Conservation (phyloP, 2,888 invertebrate species). For the Metopia argyrocephala region DNA sequence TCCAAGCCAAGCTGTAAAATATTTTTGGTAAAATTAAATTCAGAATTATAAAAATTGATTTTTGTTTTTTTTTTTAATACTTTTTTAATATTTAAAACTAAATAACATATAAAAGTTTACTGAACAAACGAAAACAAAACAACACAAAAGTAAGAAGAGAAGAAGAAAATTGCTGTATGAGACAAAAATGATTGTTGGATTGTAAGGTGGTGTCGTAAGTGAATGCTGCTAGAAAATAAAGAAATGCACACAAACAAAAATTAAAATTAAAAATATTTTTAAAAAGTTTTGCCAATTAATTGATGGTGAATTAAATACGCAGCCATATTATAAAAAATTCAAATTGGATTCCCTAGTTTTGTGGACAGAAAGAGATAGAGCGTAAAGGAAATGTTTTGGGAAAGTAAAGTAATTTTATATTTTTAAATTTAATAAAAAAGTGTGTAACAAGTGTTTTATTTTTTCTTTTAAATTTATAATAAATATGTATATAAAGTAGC, state of each 20-base stretch:
- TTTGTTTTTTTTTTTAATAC: constrained; percentile 23
- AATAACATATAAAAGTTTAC: background rate
- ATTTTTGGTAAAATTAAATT: constrained; percentile 65
- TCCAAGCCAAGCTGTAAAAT: constrained; percentile 94
- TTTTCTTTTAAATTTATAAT: background rate
- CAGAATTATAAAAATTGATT: constrained; percentile 53
- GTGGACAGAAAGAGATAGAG: background rate
- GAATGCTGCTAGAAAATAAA: constrained; percentile 33
- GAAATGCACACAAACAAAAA: constrained; percentile 42
- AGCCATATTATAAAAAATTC: background rate
- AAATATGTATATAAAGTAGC: background rate
- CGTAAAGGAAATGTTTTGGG: background rate
- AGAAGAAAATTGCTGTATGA: constrained; percentile 40
- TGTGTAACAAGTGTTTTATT: background rate
- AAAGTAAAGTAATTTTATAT: constrained; percentile 9
- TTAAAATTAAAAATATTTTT: constrained; percentile 18
- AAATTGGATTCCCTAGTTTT: background rate
- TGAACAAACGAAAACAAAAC: background rate
- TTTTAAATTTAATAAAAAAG: background rate
- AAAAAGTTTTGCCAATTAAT: too few species aligned
- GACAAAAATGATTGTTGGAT: constrained; percentile 43
- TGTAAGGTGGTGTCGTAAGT: background rate
- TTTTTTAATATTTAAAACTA: constrained; percentile 27
- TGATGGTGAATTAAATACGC: too few species aligned
- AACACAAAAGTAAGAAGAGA: background rate